Evolutionary conservation across 2,888 invertebrate species (phyloP).

Genomic region (Dynastes maya): DNA sequence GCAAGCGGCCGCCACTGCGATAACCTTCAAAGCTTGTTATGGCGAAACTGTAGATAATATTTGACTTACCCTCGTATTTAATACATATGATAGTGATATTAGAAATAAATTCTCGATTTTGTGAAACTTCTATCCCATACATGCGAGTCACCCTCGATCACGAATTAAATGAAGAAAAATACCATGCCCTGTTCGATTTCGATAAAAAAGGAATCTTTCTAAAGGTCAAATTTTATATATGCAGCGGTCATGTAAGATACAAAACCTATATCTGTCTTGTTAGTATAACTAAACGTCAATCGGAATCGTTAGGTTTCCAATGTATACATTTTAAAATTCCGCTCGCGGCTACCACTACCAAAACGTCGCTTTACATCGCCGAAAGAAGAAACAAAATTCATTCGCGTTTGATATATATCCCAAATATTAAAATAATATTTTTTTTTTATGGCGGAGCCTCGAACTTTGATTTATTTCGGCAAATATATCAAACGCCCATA

Average conservation of each 20-base stretch:
- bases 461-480: conserved; percentile 36
- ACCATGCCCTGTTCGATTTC: no score
- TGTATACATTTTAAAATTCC: background rate
- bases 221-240: no score
- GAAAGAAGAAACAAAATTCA: conserved; percentile 39
- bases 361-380: conserved; percentile 1
- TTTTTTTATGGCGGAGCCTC: conserved; percentile 1
- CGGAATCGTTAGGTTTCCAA: background rate
- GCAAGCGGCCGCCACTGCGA: no score
- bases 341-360: background rate
- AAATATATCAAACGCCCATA: conserved; percentile 39
- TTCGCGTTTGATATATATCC: conserved; percentile 37
- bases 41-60: no score
- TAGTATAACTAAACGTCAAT: background rate
- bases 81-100: no score
- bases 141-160: no score
- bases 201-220: no score
- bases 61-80: no score
- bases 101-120: no score
- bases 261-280: background rate
- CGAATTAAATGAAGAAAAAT: no score
- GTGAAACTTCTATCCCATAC: no score
- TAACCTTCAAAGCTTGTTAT: no score
- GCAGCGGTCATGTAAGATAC: background rate
- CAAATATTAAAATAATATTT: conserved; percentile 43